Evolutionary conservation across 1,140 invertebrate genomes (phyloP), one percentile per base, ranked within the genome.

Genomic region (Drosophila fuyamai): DNA sequence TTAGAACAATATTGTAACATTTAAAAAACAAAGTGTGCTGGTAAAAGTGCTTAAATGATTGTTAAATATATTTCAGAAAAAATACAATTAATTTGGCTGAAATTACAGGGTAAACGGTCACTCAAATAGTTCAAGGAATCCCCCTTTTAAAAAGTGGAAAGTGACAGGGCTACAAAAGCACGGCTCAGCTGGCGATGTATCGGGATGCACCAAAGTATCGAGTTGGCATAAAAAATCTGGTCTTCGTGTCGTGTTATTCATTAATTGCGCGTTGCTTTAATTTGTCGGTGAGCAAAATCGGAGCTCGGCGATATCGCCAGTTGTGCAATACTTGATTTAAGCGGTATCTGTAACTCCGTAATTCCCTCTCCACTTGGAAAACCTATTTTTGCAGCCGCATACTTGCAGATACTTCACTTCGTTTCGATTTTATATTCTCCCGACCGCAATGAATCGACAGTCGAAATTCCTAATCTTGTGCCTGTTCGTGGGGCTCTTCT

Each of bases 201-300:
- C 56, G 56, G 14, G 44, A 59, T 48, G 47, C 47, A 32, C 23
- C 43, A 13, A 9, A 14, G 16, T 23, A 56, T 23, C 41, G 32
- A 59, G 57, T 59, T 59, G 57, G 57, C 57, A 67, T 23, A 72
- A 72, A 75, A 76, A 70, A 65, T 63, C 58, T 55, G 46, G 63
- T 68, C 73, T 76, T 78, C 44, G 70, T 77, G 61, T 62, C 82
- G 73, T 71, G 74, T 84, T 84, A 81, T 85, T 84, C 81, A 84
- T 85, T 78, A 58, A 84, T 85, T 85, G 82, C 79, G 81, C 82
- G 67, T 84, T 85, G 81, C 68, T 76, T 75, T 78, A 61, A 76
- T 85, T 79, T 68, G 66, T 56, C 66, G 79, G 82, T 78, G 66
- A 86, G 79, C 14, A 18, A 27, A 72, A 46, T 29, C 38, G 29